Conservation (phyloP, 2,888 invertebrate genomes). For the Tholera decimalis region DNA sequence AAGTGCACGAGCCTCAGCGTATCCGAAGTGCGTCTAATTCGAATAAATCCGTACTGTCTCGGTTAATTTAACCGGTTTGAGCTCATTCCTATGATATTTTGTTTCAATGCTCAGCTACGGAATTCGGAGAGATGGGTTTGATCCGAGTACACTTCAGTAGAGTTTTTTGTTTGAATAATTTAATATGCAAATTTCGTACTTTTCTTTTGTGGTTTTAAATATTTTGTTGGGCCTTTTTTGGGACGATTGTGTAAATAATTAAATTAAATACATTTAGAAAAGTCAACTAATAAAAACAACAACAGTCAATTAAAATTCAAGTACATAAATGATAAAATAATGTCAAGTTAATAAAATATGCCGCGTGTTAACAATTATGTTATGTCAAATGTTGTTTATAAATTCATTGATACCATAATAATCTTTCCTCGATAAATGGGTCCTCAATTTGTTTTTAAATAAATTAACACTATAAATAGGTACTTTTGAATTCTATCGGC, state of each 20-base stretch:
- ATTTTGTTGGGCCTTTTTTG: conserved; percentile 19
- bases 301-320: too few relatives aligned
- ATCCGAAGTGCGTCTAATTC: conserved; percentile 68
- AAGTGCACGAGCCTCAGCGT: conserved; percentile 55
- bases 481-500: too few relatives aligned
- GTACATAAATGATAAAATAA: too few relatives aligned
- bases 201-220: conserved; percentile 35
- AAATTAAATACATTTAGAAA: too few relatives aligned
- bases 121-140: conserved; percentile 47
- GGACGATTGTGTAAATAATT: neutral
- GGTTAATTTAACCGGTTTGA: conserved; percentile 73
- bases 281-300: too few relatives aligned
- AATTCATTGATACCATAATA: too few relatives aligned
- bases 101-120: conserved; percentile 50
- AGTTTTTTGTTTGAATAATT: conserved; percentile 52
- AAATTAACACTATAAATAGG: too few relatives aligned
- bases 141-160: conserved; percentile 46
- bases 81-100: conserved; percentile 58
- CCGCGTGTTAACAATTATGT: too few relatives aligned
- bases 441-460: too few relatives aligned
- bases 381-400: too few relatives aligned
- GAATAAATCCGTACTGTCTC: conserved; percentile 71
- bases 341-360: too few relatives aligned
- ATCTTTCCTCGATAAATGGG: too few relatives aligned
- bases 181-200: conserved; percentile 22